Evolutionary conservation across 2,113 vertebrate genomes (phyloP).

Genomic region (Capra hircus): DNA sequence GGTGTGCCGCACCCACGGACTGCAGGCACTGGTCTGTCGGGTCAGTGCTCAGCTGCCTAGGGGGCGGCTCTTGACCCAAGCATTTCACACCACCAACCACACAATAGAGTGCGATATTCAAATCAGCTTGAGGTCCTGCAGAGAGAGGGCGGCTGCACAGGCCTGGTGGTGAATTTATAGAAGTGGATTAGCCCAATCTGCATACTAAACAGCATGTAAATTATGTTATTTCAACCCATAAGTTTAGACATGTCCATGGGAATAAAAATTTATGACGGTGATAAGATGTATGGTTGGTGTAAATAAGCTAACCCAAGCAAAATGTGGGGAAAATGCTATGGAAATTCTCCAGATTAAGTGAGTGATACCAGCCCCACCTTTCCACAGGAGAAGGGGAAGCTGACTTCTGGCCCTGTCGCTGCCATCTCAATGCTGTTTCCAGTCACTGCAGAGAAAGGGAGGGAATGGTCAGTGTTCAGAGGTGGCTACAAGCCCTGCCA

Average conservation of each 20-base stretch:
- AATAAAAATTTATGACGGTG: conserved; percentile 63
- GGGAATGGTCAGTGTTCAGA: not conserved
- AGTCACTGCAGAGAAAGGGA: not conserved
- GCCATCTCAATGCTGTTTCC: not conserved
- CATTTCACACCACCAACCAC: not conserved
- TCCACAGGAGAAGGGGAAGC: not conserved
- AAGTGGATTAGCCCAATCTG: conserved; percentile 61
- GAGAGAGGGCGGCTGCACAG: not conserved
- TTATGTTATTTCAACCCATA: conserved; percentile 65
- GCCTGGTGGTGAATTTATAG: conserved; percentile 58
- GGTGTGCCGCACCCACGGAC: not conserved
- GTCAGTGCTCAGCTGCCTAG: not conserved
- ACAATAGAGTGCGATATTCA: conserved; percentile 23
- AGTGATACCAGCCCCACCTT: not conserved
- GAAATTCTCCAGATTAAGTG: conserved; percentile 37
- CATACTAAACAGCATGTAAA: conserved; percentile 72
- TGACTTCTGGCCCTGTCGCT: not conserved
- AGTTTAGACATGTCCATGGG: conserved; percentile 58
- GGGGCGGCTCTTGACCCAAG: not conserved
- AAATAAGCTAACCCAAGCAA: conserved; percentile 66
- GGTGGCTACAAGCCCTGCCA: not conserved
- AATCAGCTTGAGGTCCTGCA: conserved; percentile 30
- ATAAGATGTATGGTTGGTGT: conserved; percentile 54
- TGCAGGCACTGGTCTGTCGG: fast-evolving
- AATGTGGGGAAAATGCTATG: conserved; percentile 36